Evolutionary conservation across 1,140 invertebrate species (phyloP), one percentile per base, ranked within the genome.

Genomic region (silkworm (Bombyx mori)): DNA sequence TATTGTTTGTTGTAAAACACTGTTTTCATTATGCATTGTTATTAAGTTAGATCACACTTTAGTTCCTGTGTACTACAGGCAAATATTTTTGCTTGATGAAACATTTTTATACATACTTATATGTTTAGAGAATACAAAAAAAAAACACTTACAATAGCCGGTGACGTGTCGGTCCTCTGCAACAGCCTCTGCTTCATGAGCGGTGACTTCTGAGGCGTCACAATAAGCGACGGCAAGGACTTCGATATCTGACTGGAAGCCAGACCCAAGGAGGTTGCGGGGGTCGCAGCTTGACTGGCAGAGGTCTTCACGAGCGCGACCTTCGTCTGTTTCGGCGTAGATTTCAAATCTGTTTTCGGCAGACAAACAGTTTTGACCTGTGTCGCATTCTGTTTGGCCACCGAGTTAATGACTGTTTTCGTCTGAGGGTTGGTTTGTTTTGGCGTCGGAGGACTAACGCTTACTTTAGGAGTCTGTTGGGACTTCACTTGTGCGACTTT

Each of bases 171-270:
- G 44, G 66, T 63, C 63, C 78, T 82, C 18, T 66, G 60, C 12
- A 79, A 44, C 3, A 75, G 71, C 48, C 82, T 70, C 49, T 78
- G 81, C 53, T 82, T 81, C 44, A 74, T 65, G 6, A 83, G 59
- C 22, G 78, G 79, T 7, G 79, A 74, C 22, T 75, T 70, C 42
- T 76, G 73, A 5, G 80, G 72, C 6, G 76, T 50, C 0, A 75
- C 59, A 3, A 82, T 71, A 1, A 77, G 64, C 0, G 79, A 69
- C 0, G 77, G 72, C 56, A 75, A 56, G 0, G 75, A 57, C 10
- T 76, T 73, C 0, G 65, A 47, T 22, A 64, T 35, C 43, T 58
- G 57, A 12, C 8, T 35, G 22, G 68, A 55, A 42, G 61, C 26
- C 26, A 35, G 26, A 35, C 26, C 4, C 1, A 5, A 35, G 26